These are phyloP conservation scores for Drosophila prostipennis DNA, from an alignment of 2,888 invertebrate genomes.

Conservation along the genomic window DNA sequence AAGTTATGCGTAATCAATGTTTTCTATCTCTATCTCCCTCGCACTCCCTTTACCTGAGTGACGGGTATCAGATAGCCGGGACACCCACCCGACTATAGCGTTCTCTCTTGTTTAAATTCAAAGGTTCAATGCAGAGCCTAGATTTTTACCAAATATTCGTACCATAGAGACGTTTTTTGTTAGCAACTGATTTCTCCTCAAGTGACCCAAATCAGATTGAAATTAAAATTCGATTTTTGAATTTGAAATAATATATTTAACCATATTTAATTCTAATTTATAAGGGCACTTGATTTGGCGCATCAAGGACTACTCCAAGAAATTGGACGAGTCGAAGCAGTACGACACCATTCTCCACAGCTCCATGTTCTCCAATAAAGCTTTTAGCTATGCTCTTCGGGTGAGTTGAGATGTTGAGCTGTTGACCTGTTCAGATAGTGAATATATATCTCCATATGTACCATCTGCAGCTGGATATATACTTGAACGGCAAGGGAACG, in stretches of 20 bases:
- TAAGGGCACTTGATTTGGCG: constrained; percentile 89
- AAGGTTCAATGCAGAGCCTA: too few species aligned
- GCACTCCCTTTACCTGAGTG: too few species aligned
- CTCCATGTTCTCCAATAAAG: constrained; percentile 88
- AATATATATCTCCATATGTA: neutral
- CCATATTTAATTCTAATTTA: neutral
- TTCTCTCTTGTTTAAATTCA: too few species aligned
- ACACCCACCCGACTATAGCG: too few species aligned
- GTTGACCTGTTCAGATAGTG: neutral
- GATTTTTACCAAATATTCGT: too few species aligned
- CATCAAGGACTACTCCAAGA: constrained; percentile 87
- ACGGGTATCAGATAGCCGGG: too few species aligned
- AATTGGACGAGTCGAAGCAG: constrained; percentile 89
- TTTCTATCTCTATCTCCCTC: too few species aligned
- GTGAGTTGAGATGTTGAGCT: constrained; percentile 83
- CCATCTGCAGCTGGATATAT: constrained; percentile 86
- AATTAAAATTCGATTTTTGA: too few species aligned
- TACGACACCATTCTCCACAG: constrained; percentile 88
- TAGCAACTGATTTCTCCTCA: too few species aligned
- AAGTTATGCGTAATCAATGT: too few species aligned
- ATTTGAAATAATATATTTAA: neutral
- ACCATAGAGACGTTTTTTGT: too few species aligned
- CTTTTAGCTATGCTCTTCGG: constrained; percentile 90
- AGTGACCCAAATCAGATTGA: too few species aligned
- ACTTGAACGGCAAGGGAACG: constrained; percentile 90